Conservation (phyloP, 2,797 vertebrate genomes). For the Muscicapa comitata region DNA sequence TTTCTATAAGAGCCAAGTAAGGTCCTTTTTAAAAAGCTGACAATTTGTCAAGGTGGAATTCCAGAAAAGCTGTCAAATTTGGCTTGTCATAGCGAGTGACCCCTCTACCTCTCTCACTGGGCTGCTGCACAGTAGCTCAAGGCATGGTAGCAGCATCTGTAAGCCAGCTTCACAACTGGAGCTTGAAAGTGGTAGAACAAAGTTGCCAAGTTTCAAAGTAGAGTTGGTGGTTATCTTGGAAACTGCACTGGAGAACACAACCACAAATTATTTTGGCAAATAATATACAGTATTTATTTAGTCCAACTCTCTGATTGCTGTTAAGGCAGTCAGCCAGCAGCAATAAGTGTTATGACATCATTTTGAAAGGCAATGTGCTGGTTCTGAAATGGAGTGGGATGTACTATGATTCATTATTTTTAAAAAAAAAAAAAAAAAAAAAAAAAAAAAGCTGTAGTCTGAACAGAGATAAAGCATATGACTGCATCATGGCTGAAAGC, state of each 20-base stretch:
- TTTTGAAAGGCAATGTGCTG: conserved; percentile 50
- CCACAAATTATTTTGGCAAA: conserved; percentile 73
- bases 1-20: not conserved
- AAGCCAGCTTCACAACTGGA: conserved; percentile 52
- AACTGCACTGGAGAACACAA: conserved; percentile 64
- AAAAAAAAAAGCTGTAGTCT: conserved; percentile 17
- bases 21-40: not conserved
- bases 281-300: conserved; percentile 71
- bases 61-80: conserved; percentile 1
- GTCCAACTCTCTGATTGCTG: conserved; percentile 67
- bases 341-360: conserved; percentile 64
- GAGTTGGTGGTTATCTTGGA: conserved; percentile 73
- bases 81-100: conserved; percentile 9
- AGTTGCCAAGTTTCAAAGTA: conserved; percentile 65
- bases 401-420: conserved; percentile 62
- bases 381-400: conserved; percentile 57
- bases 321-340: conserved; percentile 64
- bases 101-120: not conserved
- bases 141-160: conserved; percentile 24
- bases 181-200: conserved; percentile 40
- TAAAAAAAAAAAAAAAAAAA: not conserved
- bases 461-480: conserved; percentile 49
- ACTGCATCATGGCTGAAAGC: conserved; percentile 44
- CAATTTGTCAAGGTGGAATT: conserved; percentile 1
- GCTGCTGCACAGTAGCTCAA: conserved; percentile 13